These are phyloP conservation scores for Hyposmocoma kahamanoa DNA, from an alignment of 1,140 invertebrate genomes.

Conservation along the genomic window DNA sequence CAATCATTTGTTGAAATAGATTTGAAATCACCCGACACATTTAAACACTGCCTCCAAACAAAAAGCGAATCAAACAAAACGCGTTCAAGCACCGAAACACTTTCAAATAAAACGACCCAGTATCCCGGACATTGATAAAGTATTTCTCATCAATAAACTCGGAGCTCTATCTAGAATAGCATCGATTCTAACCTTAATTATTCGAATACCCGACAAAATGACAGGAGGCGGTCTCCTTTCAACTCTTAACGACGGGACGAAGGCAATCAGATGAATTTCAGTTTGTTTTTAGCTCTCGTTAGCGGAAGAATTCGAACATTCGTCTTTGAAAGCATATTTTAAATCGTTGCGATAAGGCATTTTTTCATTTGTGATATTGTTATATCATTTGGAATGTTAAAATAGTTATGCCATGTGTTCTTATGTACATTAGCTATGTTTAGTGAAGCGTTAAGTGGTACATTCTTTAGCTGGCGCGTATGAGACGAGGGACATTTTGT, in stretches of 20 bases:
- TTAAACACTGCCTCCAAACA: neutral
- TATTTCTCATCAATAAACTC: constrained; percentile 49
- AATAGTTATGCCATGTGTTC: too few relatives aligned
- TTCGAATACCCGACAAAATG: constrained; percentile 40
- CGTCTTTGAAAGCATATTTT: constrained; percentile 50
- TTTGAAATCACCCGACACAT: neutral
- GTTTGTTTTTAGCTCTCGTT: constrained; percentile 61
- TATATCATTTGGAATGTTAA: too few relatives aligned
- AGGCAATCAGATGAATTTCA: constrained; percentile 38
- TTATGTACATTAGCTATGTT: too few relatives aligned
- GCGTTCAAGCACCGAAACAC: too few relatives aligned
- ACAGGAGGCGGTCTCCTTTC: constrained; percentile 41
- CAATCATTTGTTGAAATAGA: too few relatives aligned
- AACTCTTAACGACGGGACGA: constrained; percentile 30
- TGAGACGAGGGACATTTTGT: too few relatives aligned
- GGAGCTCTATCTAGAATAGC: constrained; percentile 43
- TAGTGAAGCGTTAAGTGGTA: too few relatives aligned
- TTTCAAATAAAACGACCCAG: neutral
- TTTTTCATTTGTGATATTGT: constrained; percentile 56
- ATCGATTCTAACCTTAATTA: constrained; percentile 51
- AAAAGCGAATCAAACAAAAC: neutral
- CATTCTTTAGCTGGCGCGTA: too few relatives aligned
- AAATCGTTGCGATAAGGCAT: constrained; percentile 47
- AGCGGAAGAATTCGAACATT: constrained; percentile 51
- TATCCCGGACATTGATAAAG: constrained; percentile 49